Evolutionary conservation across 2,113 vertebrate genomes (phyloP), one percentile per base, ranked within the genome.

Genomic region (Triplophysa tibetana): DNA sequence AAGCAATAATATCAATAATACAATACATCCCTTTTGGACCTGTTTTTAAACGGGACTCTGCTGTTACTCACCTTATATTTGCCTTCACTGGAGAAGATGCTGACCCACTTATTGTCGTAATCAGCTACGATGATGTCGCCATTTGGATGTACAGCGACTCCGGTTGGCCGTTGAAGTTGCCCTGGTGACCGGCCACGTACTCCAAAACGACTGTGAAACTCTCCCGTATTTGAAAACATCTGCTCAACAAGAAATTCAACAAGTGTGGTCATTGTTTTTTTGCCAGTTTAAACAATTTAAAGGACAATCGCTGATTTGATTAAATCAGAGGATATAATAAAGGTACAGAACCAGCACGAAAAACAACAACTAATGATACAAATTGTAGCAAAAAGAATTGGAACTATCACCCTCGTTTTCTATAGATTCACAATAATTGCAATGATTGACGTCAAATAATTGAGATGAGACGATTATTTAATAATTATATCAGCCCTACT

Each of bases 21-120:
- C 33, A 38, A 38, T 58, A 7, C 2, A 21, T 21, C 56, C 1
- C 33, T 38, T 38, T 38, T 38, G 0, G 33, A 38, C 6, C 33
- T 7, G 33, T 58, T 21, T 16, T 10, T 16, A 17, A 16, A 24
- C 8, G 12, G 0, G 24, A 45, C 4, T 12, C 16, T 63, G 26
- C 19, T 38, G 23, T n/a, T 50, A 48, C 79, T 0, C 88, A 98
- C 98, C 95, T 99, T 99, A 88, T 96, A 99, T 88, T 99, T 99
- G 48, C 98, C 98, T 65, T 99, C 98, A 2, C 92, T 91, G 79
- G 96, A 96, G 90, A 99, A 99, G 90, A 99, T 97, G 96, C 97
- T 98, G 87, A 99, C 96, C 98, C 97, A 99, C 79, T 98, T 99
- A 87, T 99, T 99, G 86, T 99, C 98, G 1, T 99, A 99, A 87